Conservation (phyloP, 1,140 invertebrate species). For the Drosophila bipectinata region DNA sequence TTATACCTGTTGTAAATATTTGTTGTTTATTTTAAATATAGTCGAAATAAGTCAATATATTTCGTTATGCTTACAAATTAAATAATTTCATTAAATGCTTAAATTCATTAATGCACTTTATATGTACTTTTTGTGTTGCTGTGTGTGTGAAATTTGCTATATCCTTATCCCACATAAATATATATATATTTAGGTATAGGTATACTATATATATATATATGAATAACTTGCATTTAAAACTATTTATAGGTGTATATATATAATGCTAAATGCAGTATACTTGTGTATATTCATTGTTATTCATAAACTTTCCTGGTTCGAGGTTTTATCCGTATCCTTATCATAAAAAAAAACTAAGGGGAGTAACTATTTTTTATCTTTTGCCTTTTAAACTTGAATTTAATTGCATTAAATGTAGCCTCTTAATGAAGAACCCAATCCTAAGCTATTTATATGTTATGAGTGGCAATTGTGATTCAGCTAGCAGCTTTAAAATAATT, state of each 20-base stretch:
- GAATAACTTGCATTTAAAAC: slow-evolving; percentile 48
- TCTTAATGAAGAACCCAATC: slow-evolving; percentile 46
- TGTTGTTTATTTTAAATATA: slow-evolving; percentile 51
- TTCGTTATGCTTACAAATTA: slow-evolving; percentile 74
- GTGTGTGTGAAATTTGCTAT: slow-evolving; percentile 77
- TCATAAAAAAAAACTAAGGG: slow-evolving; percentile 26
- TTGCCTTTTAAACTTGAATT: slow-evolving; percentile 22
- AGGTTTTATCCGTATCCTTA: slow-evolving; percentile 60
- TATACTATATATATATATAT: slow-evolving; percentile 45
- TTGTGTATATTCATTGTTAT: slow-evolving; percentile 68
- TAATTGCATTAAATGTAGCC: slow-evolving; percentile 65
- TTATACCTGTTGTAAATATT: slow-evolving; percentile 43
- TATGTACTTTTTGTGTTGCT: slow-evolving; percentile 82
- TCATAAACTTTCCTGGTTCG: slow-evolving; percentile 43
- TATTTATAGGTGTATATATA: slow-evolving; percentile 52
- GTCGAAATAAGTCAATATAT: slow-evolving; percentile 43
- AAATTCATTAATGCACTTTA: slow-evolving; percentile 83
- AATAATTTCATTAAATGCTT: slow-evolving; percentile 82
- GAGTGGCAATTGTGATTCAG: slow-evolving; percentile 52
- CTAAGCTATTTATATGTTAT: slow-evolving; percentile 21
- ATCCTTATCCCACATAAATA: slow-evolving; percentile 59
- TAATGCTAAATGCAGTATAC: slow-evolving; percentile 79
- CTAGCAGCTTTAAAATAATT: slow-evolving; percentile 44
- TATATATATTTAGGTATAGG: slow-evolving; percentile 50
- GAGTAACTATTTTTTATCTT: slow-evolving; percentile 8